Evolutionary conservation across 2,797 vertebrate species (phyloP), one percentile per base, ranked within the genome.

Genomic region (Coregonus ussuriensis): DNA sequence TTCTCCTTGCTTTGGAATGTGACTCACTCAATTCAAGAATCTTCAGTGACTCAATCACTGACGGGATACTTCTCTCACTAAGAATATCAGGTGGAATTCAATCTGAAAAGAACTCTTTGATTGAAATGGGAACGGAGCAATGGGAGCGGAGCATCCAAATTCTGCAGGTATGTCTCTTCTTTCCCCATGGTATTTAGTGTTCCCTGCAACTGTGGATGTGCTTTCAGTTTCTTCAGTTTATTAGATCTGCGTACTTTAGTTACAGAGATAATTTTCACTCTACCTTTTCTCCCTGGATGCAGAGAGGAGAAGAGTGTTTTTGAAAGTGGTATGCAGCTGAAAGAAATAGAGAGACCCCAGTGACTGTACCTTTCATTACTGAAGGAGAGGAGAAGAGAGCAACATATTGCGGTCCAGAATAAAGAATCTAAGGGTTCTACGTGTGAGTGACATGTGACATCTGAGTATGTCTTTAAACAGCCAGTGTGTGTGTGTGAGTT

Each of bases 311-410:
- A 11, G 37, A 37, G 41, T 3, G 7, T 47, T 11, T 47, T 47
- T 56, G 54, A 56, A 56, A 15, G 54, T 56, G 54, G 18, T 18
- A n/a, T 21, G 18, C 16, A 59, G 56, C 4, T 59, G 1, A 18
- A 21, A 31, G 63, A 66, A 0, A 59, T 18, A 1, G 41, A 59
- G 54, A 21, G 72, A 41, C 54, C 56, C 35, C 72, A 13, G 56
- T 21, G 33, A 6, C 37, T 67, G 13, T 63, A 33, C 35, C 15
- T 16, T 1, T 14, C 29, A 21, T 25, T 4, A 31, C 21, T 18
- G 21, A 21, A 4, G 29, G 72, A 73, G 51, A 56, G 71, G 29
- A 13, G 31, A 41, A 18, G 78, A 76, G 62, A 71, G 74, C 9
- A 47, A 47, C 41, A 47, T 47, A 47, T 47, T 47, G 41, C 3